A percentile compares a stretch with the other conserved stretches of the same genome.
Conservation (phyloP, 2,113 vertebrate species). For the Polyodon spathula region DNA sequence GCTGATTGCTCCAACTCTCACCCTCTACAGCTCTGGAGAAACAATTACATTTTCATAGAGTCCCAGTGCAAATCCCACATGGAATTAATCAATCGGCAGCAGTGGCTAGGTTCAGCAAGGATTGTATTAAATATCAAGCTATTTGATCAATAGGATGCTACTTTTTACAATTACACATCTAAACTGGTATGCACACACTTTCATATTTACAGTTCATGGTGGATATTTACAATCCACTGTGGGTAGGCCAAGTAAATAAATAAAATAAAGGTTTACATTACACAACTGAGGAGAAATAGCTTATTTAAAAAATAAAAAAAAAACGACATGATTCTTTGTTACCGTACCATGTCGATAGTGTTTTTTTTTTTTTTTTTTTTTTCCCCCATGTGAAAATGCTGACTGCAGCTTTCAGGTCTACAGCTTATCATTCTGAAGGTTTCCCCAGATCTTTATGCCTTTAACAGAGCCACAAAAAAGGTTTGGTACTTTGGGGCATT, state of each 20-base stretch:
- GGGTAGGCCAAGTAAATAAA: background rate
- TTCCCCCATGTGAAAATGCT: too few relatives aligned
- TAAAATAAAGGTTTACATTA: too few relatives aligned
- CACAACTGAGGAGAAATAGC: too few relatives aligned
- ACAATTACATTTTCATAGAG: constrained; percentile 13
- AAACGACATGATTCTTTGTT: too few relatives aligned
- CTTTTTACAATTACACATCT: constrained; percentile 57
- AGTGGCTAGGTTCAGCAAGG: constrained; percentile 38
- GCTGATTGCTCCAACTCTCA: background rate
- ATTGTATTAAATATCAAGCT: constrained; percentile 56
- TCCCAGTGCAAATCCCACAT: constrained; percentile 5
- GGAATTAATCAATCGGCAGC: constrained; percentile 47
- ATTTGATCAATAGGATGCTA: constrained; percentile 44
- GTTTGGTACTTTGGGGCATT: too few relatives aligned
- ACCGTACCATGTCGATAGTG: too few relatives aligned
- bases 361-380: too few relatives aligned
- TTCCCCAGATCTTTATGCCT: too few relatives aligned
- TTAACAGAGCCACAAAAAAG: too few relatives aligned
- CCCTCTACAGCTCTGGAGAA: constrained; percentile 1
- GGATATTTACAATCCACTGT: constrained; percentile 20
- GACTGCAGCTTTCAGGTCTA: too few relatives aligned
- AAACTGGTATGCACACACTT: constrained; percentile 22
- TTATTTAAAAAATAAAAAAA: too few relatives aligned
- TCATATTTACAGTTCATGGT: constrained; percentile 38
- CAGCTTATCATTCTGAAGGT: too few relatives aligned